Evolutionary conservation across 2,888 invertebrate genomes (phyloP).

Genomic region (Platycnemis pennipes): DNA sequence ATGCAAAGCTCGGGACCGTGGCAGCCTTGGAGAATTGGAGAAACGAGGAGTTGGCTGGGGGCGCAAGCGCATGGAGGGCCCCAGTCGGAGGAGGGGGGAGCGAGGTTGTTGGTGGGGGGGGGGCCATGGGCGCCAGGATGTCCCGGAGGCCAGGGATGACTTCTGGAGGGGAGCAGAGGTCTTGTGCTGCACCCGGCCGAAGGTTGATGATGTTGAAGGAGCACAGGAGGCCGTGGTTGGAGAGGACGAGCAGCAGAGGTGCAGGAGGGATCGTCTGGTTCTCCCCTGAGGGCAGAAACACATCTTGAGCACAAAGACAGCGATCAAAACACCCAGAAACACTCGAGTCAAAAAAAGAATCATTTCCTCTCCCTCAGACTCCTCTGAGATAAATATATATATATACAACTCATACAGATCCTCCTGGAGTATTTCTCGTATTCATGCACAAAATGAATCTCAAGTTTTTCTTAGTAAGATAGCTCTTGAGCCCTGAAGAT

Average conservation of each 20-base stretch:
- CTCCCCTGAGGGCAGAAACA: slow-evolving; percentile 79
- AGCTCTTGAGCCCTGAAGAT: no score
- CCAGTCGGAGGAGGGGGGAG: neutral
- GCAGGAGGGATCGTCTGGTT: slow-evolving; percentile 85
- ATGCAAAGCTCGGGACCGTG: neutral
- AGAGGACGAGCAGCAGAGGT: slow-evolving; percentile 89
- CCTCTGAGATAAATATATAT: no score
- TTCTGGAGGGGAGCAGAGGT: slow-evolving; percentile 84
- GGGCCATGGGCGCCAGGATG: neutral
- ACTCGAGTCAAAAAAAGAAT: no score
- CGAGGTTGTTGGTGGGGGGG: neutral
- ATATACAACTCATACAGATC: no score
- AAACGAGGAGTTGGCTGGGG: neutral
- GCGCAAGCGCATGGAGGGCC: neutral
- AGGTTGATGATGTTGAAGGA: slow-evolving; percentile 89
- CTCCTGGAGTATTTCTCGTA: no score
- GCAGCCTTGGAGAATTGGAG: neutral
- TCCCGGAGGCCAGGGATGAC: slow-evolving; percentile 76
- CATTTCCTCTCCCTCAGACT: no score
- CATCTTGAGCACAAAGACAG: slow-evolving; percentile 36
- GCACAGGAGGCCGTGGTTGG: slow-evolving; percentile 88
- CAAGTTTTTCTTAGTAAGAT: no score
- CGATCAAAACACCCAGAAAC: neutral
- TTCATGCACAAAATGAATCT: no score
- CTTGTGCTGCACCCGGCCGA: slow-evolving; percentile 80